Conservation (phyloP, 2,888 invertebrate genomes). For the Zele albiditarsus region DNA sequence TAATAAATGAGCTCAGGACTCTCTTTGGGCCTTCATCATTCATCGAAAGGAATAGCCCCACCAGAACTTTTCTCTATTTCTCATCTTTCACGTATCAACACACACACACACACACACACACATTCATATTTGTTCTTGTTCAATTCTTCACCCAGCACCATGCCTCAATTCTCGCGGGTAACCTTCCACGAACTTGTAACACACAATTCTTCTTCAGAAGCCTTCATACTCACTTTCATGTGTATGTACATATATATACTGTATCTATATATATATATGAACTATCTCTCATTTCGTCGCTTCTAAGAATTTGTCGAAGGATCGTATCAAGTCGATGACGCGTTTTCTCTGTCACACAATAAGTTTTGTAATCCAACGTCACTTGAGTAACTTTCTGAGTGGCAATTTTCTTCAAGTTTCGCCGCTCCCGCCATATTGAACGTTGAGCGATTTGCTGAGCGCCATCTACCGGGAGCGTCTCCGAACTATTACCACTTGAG, state of each 20-base stretch:
- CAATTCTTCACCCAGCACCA: constrained; percentile 34
- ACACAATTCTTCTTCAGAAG: constrained; percentile 36
- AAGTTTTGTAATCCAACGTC: constrained; percentile 57
- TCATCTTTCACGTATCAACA: constrained; percentile 29
- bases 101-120: not conserved
- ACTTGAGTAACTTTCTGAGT: constrained; percentile 57
- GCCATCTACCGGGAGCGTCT: not conserved
- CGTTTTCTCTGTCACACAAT: constrained; percentile 51
- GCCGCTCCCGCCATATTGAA: constrained; percentile 11
- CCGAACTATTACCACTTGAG: not conserved
- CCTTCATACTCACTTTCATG: not conserved
- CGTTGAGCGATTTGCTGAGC: not conserved
- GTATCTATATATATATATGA: not conserved
- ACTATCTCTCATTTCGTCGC: not conserved
- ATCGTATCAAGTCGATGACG: constrained; percentile 43
- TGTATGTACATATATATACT: not conserved
- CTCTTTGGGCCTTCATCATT: constrained; percentile 52
- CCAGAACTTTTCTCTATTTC: constrained; percentile 41
- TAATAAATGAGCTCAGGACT: constrained; percentile 60
- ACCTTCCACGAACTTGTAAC: constrained; percentile 43
- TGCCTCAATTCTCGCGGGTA: constrained; percentile 39
- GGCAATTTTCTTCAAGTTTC: constrained; percentile 53
- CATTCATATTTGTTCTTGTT: constrained; percentile 32
- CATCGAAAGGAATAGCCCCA: constrained; percentile 53
- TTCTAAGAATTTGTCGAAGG: not conserved